A percentile compares a stretch with the other conserved stretches of the same genome.
phyloP scores from a whole-genome alignment of 2,888 invertebrate species.

The Charanyca ferruginea region DNA sequence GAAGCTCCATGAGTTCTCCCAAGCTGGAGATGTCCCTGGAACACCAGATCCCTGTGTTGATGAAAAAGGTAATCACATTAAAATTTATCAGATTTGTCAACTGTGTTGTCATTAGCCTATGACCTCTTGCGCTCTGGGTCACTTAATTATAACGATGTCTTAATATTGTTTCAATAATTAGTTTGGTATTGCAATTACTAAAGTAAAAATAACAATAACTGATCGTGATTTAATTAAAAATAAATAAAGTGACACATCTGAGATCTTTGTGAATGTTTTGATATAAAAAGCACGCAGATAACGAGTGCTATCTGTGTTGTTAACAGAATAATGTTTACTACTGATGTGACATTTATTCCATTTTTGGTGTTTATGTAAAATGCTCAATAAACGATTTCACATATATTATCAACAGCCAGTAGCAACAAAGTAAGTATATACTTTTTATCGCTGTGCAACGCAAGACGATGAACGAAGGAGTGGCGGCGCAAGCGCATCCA shows the following conservation, averaged over 20 bases:
- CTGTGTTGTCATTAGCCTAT: slow-evolving; percentile 55
- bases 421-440: slow-evolving; percentile 31
- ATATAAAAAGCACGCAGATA: slow-evolving; percentile 32
- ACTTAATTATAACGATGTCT: slow-evolving; percentile 36
- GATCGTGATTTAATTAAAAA: slow-evolving; percentile 42
- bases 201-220: slow-evolving; percentile 35
- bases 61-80: slow-evolving; percentile 82
- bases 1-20: slow-evolving; percentile 81
- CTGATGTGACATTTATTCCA: slow-evolving; percentile 10
- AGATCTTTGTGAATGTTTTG: slow-evolving; percentile 46
- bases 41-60: slow-evolving; percentile 84
- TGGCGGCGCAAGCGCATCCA: slow-evolving; percentile 16
- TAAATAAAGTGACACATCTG: slow-evolving; percentile 49
- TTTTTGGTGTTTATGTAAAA: slow-evolving; percentile 14
- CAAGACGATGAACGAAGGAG: slow-evolving; percentile 48
- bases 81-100: slow-evolving; percentile 41
- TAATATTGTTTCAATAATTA: slow-evolving; percentile 47
- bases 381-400: slow-evolving; percentile 23
- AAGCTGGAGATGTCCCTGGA: slow-evolving; percentile 87
- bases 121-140: slow-evolving; percentile 43
- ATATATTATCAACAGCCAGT: slow-evolving; percentile 40
- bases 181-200: slow-evolving; percentile 42
- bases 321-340: slow-evolving; percentile 29
- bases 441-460: slow-evolving; percentile 49
- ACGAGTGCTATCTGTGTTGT: slow-evolving; percentile 29